These are phyloP conservation scores for Ginglymostoma cirratum DNA, from an alignment of 2,113 vertebrate genomes.

Conservation along the genomic window DNA sequence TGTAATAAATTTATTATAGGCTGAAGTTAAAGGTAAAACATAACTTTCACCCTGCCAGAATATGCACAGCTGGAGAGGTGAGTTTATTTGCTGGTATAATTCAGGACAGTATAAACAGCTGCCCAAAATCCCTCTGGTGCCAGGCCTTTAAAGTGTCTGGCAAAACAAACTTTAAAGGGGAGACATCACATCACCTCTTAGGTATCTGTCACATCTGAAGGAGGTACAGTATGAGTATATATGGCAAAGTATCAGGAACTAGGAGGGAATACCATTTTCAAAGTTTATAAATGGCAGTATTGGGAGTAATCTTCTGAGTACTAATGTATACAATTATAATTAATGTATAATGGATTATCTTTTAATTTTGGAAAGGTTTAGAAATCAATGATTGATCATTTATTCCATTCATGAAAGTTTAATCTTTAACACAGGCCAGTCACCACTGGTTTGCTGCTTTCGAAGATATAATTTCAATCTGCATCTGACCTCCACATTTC, in stretches of 20 bases:
- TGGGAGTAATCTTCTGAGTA: conserved; percentile 2
- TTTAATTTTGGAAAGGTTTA: not conserved
- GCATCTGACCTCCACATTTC: too few species aligned
- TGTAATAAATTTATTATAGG: not conserved
- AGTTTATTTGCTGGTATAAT: conserved; percentile 37
- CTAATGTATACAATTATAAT: not conserved
- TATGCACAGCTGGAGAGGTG: conserved; percentile 37
- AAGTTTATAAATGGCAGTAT: not conserved
- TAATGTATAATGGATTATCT: not conserved
- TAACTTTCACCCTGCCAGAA: not conserved
- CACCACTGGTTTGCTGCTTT: too few species aligned
- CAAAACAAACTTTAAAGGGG: conserved; percentile 29
- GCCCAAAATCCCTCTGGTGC: conserved; percentile 27
- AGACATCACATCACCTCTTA: conserved; percentile 36
- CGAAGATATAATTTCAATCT: too few species aligned
- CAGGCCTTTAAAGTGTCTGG: conserved; percentile 24
- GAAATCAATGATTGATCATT: not conserved
- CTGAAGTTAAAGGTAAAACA: conserved; percentile 24
- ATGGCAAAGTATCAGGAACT: conserved; percentile 22
- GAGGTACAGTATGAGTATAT: not conserved
- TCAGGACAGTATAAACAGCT: conserved; percentile 36
- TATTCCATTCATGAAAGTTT: not conserved
- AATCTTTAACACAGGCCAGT: not conserved
- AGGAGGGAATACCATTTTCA: not conserved
- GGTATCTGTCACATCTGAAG: conserved; percentile 36